Evolutionary conservation across 2,113 vertebrate genomes (phyloP).

Genomic region (Myanophis thanlyinensis): DNA sequence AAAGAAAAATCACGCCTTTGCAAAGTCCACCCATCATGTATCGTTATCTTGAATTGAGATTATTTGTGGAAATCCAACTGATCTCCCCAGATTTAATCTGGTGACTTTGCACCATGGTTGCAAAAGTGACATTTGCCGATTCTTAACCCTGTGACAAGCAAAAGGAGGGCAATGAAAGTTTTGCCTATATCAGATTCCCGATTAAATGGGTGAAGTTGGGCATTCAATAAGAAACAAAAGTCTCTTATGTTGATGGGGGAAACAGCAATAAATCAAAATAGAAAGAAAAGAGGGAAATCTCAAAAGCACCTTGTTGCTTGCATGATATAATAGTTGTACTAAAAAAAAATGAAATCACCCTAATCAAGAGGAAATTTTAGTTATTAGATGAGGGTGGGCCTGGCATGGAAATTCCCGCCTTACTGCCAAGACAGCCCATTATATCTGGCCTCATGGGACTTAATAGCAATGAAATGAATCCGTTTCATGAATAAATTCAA

Average conservation of each 20-base stretch:
- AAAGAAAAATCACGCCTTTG: too few relatives aligned
- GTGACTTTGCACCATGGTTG: not conserved
- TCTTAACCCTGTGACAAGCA: not conserved
- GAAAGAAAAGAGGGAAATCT: not conserved
- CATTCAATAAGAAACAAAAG: not conserved
- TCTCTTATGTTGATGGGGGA: not conserved
- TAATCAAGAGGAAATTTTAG: not conserved
- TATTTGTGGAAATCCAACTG: not conserved
- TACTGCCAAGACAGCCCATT: not conserved
- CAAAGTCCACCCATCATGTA: not conserved
- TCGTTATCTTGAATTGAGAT: not conserved
- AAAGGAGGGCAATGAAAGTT: not conserved
- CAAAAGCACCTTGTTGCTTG: not conserved
- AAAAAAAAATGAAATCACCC: not conserved
- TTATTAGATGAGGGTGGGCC: not conserved
- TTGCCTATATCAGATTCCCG: not conserved
- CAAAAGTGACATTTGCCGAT: not conserved
- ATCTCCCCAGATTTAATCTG: not conserved
- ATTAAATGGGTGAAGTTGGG: not conserved
- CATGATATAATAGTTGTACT: not conserved
- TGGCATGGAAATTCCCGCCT: not conserved
- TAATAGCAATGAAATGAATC: not conserved
- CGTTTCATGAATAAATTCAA: not conserved
- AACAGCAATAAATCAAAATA: not conserved
- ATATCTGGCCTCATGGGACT: not conserved